Evolutionary conservation across 1,140 invertebrate species (phyloP).

Genomic region (Megalonaias nervosa): DNA sequence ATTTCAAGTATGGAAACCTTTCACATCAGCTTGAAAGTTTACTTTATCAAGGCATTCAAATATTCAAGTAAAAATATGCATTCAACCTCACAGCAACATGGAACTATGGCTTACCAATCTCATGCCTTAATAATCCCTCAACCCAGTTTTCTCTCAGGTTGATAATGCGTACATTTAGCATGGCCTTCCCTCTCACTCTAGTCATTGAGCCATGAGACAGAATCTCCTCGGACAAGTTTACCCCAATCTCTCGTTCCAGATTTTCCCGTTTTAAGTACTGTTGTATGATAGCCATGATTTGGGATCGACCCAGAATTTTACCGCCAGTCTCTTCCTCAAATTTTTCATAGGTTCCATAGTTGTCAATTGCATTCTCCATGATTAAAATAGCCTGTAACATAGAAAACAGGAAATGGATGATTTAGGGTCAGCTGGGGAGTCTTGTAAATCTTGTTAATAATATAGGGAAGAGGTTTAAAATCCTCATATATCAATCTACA

Average conservation of each 20-base stretch:
- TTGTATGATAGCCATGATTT: slow-evolving; percentile 52
- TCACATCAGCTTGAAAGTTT: neutral
- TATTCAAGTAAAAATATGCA: neutral
- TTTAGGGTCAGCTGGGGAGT: too few relatives aligned
- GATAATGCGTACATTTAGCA: slow-evolving; percentile 58
- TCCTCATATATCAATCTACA: too few relatives aligned
- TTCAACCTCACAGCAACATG: neutral
- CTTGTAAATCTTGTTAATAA: too few relatives aligned
- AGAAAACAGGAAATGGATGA: neutral
- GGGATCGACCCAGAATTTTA: slow-evolving; percentile 44
- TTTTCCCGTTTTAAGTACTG: slow-evolving; percentile 57
- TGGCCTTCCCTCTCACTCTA: slow-evolving; percentile 51
- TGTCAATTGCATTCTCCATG: slow-evolving; percentile 56
- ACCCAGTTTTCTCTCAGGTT: slow-evolving; percentile 63
- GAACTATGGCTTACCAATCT: slow-evolving; percentile 54
- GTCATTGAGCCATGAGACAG: slow-evolving; percentile 66
- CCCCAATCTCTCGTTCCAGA: slow-evolving; percentile 53
- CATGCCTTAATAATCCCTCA: slow-evolving; percentile 64
- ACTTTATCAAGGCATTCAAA: neutral
- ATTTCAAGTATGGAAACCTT: neutral
- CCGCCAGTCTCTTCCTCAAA: slow-evolving; percentile 65
- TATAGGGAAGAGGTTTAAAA: too few relatives aligned
- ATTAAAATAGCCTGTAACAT: slow-evolving; percentile 58
- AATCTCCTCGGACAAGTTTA: slow-evolving; percentile 62
- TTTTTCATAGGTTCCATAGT: slow-evolving; percentile 64